These are phyloP conservation scores for Oxytorus armatus DNA, from an alignment of 2,888 invertebrate species.

Conservation along the genomic window DNA sequence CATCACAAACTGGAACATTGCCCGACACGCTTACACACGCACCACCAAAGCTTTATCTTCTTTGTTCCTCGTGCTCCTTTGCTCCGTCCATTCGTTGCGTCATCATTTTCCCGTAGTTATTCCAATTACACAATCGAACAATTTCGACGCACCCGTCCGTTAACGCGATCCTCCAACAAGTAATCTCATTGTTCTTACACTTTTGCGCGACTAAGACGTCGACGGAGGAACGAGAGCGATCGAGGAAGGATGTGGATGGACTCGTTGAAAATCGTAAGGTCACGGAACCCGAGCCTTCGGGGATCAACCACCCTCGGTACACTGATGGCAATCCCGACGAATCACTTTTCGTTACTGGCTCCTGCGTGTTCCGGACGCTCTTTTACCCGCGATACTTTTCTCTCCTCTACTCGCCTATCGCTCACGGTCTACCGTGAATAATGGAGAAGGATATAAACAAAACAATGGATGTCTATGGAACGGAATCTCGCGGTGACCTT, in stretches of 20 bases:
- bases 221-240: not conserved
- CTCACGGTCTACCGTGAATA: slow-evolving; percentile 5
- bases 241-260: not conserved
- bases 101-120: too few relatives aligned
- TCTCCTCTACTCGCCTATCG: slow-evolving; percentile 69
- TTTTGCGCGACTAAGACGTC: not conserved
- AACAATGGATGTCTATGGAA: slow-evolving; percentile 22
- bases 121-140: slow-evolving; percentile 1
- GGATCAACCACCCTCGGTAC: slow-evolving; percentile 62
- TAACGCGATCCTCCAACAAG: too few relatives aligned
- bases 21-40: too few relatives aligned
- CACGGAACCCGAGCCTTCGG: slow-evolving; percentile 56
- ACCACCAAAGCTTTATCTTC: too few relatives aligned
- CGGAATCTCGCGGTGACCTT: not conserved
- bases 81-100: too few relatives aligned
- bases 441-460: slow-evolving; percentile 34
- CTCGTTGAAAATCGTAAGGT: slow-evolving; percentile 42
- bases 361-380: slow-evolving; percentile 55
- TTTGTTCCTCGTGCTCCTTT: too few relatives aligned
- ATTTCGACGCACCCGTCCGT: too few relatives aligned
- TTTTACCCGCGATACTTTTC: slow-evolving; percentile 27
- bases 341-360: slow-evolving; percentile 48
- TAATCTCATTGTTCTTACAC: not conserved
- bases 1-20: too few relatives aligned
- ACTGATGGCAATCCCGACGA: slow-evolving; percentile 59